Percentiles rank a stretch among this genome's conserved stretches.
These are phyloP conservation scores for Andrena bucephala DNA, from an alignment of 2,888 invertebrate species.

Conservation along the genomic window DNA sequence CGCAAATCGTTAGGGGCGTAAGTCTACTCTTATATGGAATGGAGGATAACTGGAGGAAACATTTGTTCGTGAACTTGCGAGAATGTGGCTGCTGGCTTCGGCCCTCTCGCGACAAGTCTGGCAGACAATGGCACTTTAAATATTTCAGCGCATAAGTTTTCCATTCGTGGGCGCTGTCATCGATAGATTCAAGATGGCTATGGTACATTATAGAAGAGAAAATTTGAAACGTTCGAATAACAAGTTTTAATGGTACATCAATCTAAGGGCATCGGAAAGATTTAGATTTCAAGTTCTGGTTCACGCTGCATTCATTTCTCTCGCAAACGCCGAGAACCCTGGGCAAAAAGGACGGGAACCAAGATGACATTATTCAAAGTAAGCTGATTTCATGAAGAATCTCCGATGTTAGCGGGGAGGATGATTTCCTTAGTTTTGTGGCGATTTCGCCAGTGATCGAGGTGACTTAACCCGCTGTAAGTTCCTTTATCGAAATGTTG, in stretches of 20 bases:
- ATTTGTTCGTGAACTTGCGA: no score
- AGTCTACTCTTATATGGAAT: no score
- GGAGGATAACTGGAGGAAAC: no score
- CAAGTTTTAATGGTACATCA: constrained; percentile 42
- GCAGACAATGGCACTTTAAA: no score
- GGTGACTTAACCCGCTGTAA: constrained; percentile 65
- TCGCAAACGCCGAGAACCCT: constrained; percentile 18
- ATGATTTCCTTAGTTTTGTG: constrained; percentile 74
- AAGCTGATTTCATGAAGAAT: constrained; percentile 64
- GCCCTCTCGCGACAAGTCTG: no score
- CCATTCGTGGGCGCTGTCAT: constrained; percentile 31
- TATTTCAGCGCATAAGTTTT: no score
- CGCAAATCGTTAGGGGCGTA: no score
- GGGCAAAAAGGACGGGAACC: constrained; percentile 33
- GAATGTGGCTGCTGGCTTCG: no score
- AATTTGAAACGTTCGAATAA: constrained; percentile 36
- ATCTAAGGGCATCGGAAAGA: constrained; percentile 8
- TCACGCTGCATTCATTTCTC: constrained; percentile 9
- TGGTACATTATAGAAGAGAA: constrained; percentile 51
- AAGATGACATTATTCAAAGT: constrained; percentile 62
- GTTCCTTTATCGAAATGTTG: constrained; percentile 14
- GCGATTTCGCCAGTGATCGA: constrained; percentile 76
- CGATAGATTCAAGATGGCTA: constrained; percentile 68
- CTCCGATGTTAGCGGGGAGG: constrained; percentile 70
- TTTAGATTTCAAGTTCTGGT: constrained; percentile 16